phyloP scores from a whole-genome alignment of 2,888 invertebrate species.

The Pyrgus malvae region DNA sequence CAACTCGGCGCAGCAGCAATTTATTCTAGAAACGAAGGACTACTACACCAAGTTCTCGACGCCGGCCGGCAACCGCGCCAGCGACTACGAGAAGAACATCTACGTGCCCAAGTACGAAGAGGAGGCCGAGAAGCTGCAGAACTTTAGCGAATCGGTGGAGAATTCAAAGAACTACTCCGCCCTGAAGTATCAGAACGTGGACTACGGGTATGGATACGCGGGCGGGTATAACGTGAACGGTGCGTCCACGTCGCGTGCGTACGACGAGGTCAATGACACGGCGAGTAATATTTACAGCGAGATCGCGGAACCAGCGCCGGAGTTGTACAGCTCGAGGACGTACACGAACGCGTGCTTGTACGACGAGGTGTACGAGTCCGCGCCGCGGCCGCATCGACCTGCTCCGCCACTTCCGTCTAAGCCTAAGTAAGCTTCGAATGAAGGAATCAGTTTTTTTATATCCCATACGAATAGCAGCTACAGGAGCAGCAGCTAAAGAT shows the following conservation, averaged over 20 bases:
- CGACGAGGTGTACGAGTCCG: constrained; percentile 64
- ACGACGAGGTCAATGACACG: constrained; percentile 68
- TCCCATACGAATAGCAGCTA: too few relatives aligned
- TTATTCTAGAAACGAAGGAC: constrained; percentile 68
- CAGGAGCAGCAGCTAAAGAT: too few relatives aligned
- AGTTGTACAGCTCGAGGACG: constrained; percentile 35
- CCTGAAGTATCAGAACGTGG: constrained; percentile 66
- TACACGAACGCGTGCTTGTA: constrained; percentile 59
- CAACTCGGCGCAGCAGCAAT: constrained; percentile 60
- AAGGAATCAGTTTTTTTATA: too few relatives aligned
- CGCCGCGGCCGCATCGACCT: constrained; percentile 81
- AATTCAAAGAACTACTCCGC: constrained; percentile 74
- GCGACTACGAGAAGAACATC: constrained; percentile 70
- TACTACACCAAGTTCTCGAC: constrained; percentile 71
- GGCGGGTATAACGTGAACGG: constrained; percentile 23
- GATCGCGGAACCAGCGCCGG: constrained; percentile 48
- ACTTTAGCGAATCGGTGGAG: constrained; percentile 65
- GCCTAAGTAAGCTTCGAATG: constrained; percentile 51
- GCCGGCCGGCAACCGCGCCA: constrained; percentile 46
- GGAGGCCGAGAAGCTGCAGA: constrained; percentile 60
- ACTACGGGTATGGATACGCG: constrained; percentile 50
- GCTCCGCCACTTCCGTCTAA: constrained; percentile 80
- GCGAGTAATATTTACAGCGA: constrained; percentile 69
- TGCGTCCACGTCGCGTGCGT: constrained; percentile 46
- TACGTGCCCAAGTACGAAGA: constrained; percentile 68